phyloP scores from a whole-genome alignment of 2,113 vertebrate species.

The Okapia johnstoni region DNA sequence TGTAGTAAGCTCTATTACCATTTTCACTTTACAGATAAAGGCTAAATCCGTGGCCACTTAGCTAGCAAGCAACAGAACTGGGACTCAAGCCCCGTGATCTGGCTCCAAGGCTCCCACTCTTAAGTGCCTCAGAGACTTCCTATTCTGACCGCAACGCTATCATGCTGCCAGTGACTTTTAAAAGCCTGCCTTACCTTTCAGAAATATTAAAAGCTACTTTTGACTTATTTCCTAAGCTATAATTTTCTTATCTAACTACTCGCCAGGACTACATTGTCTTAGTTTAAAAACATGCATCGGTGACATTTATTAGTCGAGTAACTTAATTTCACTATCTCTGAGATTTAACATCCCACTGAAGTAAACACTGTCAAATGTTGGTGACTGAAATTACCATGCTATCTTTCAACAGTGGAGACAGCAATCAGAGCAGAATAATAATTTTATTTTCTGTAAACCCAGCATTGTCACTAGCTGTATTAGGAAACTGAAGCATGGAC shows the following conservation, averaged over 20 bases:
- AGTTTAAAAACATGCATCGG: conserved; percentile 1
- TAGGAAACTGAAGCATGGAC: background rate
- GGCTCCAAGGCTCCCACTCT: background rate
- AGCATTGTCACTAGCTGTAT: background rate
- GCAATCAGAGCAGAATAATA: background rate
- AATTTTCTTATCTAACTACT: background rate
- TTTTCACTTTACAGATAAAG: background rate
- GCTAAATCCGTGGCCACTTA: background rate
- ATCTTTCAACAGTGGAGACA: background rate
- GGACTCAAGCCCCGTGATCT: background rate
- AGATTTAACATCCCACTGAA: background rate
- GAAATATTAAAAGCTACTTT: background rate
- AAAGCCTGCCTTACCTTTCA: background rate
- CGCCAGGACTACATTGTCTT: background rate
- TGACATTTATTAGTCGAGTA: background rate
- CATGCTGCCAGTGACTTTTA: background rate
- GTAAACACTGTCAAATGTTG: background rate
- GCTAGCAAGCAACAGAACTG: background rate
- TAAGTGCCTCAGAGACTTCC: background rate
- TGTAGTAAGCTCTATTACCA: background rate
- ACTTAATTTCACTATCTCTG: background rate
- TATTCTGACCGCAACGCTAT: background rate
- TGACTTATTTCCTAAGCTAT: background rate
- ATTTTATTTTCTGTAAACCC: conserved; percentile 11
- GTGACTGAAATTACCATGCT: background rate